Evolutionary conservation across 2,797 vertebrate genomes (phyloP).

Genomic region (Crotalus adamanteus): DNA sequence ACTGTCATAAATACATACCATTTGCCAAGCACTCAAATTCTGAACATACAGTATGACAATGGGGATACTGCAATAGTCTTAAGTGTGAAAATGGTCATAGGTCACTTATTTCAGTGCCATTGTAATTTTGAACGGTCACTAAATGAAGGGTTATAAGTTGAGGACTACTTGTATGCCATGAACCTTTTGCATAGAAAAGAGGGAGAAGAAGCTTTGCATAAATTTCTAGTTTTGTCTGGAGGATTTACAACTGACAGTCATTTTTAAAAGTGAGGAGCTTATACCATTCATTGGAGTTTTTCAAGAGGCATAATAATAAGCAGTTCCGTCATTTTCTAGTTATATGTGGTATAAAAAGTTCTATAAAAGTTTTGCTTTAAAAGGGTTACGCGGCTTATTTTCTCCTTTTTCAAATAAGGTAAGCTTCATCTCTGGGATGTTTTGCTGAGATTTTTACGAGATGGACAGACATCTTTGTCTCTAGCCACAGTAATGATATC

Average conservation of each 20-base stretch:
- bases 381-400: not conserved
- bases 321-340: not conserved
- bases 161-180: too few species aligned
- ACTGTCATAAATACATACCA: not conserved
- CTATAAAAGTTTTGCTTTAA: not conserved
- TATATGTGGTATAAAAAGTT: slow-evolving; percentile 6
- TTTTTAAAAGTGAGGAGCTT: slow-evolving; percentile 16
- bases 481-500: not conserved
- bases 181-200: not conserved
- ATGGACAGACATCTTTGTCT: slow-evolving; percentile 1
- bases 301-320: slow-evolving; percentile 5
- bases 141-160: not conserved
- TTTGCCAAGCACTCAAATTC: not conserved
- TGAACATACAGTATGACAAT: not conserved
- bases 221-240: not conserved
- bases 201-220: not conserved
- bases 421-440: not conserved
- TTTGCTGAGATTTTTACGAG: not conserved
- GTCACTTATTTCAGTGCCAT: not conserved
- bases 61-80: not conserved
- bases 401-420: not conserved
- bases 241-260: slow-evolving; percentile 19
- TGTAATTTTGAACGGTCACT: not conserved
- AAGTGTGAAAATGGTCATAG: not conserved
- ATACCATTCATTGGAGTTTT: slow-evolving; percentile 11